Conservation (phyloP, 2,113 vertebrate species). For the Cephalopholis sonnerati region DNA sequence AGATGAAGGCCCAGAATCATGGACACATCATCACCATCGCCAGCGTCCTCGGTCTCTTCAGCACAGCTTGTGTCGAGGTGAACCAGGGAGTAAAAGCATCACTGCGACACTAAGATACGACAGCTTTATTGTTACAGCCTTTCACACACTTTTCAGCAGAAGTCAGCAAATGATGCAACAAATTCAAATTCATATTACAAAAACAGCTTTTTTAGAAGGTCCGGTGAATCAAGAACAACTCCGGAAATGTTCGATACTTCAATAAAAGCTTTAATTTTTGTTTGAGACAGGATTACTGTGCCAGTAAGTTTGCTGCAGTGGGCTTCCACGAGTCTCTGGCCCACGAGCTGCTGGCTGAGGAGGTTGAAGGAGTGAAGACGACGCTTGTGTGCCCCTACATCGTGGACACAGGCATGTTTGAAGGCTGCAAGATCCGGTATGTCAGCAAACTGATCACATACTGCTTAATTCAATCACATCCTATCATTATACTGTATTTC, state of each 20-base stretch:
- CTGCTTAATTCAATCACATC: not conserved
- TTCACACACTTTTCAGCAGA: not conserved
- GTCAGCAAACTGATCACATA: not conserved
- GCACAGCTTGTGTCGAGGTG: constrained; percentile 76
- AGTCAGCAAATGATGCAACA: not conserved
- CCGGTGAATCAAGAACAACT: not conserved
- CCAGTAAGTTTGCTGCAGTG: constrained; percentile 82
- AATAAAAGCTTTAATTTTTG: not conserved
- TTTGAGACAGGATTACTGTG: constrained; percentile 80
- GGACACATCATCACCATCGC: constrained; percentile 75
- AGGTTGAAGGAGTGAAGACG: constrained; percentile 78
- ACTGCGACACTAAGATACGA: not conserved
- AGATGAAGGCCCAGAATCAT: constrained; percentile 69
- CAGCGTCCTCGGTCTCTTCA: constrained; percentile 75
- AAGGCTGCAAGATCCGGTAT: constrained; percentile 77
- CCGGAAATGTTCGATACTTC: not conserved
- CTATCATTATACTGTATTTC: not conserved
- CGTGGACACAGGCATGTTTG: constrained; percentile 78
- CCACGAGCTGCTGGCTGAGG: constrained; percentile 79
- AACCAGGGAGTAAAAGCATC: constrained; percentile 1
- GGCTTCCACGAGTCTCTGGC: constrained; percentile 83
- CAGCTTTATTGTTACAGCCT: not conserved
- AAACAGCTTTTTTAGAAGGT: not conserved
- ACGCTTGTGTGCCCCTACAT: constrained; percentile 83
- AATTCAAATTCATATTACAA: not conserved